phyloP scores from a whole-genome alignment of 2,797 vertebrate species.

The Pangasius sanitwongsei region DNA sequence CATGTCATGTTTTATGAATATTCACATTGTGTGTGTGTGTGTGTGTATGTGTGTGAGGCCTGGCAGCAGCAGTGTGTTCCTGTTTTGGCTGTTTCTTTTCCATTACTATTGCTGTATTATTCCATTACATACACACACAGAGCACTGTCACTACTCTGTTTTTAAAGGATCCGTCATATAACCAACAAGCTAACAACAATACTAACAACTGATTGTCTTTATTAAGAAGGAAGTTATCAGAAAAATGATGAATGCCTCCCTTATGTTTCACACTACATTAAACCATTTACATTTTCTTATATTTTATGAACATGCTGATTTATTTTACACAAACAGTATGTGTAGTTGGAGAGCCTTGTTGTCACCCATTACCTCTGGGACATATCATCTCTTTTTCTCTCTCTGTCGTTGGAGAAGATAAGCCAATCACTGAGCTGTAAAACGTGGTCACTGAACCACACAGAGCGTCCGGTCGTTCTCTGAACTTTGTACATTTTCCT shows the following conservation, averaged over 20 bases:
- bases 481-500: constrained; percentile 49
- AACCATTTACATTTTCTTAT: neutral
- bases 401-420: constrained; percentile 43
- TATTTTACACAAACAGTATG: neutral
- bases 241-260: neutral
- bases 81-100: neutral
- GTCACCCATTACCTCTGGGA: neutral
- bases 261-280: neutral
- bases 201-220: neutral
- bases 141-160: neutral
- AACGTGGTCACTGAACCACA: constrained; percentile 54
- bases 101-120: constrained; percentile 4
- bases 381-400: neutral
- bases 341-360: neutral
- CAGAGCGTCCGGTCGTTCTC: constrained; percentile 34
- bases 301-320: neutral
- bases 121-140: constrained; percentile 16
- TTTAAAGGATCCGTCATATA: neutral
- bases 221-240: neutral
- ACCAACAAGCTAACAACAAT: neutral
- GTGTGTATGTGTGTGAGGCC: constrained; percentile 1
- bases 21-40: constrained; percentile 24
- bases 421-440: constrained; percentile 52
- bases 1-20: constrained; percentile 17
- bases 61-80: neutral